Percentiles rank a stretch among this genome's conserved stretches.
These are phyloP conservation scores for Heterohyrax brucei DNA, from an alignment of 2,797 vertebrate genomes.

Conservation along the genomic window DNA sequence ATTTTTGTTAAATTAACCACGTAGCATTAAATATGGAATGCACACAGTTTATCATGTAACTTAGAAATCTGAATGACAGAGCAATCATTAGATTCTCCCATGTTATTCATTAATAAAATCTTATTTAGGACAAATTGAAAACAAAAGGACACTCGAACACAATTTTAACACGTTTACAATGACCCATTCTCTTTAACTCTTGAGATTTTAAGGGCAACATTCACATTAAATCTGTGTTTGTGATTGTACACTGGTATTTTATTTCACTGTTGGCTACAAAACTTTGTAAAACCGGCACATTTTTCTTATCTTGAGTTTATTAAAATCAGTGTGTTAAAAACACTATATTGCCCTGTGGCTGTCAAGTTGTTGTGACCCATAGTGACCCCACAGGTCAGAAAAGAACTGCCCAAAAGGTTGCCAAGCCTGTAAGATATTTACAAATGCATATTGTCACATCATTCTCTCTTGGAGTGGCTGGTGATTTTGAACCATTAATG, in stretches of 20 bases:
- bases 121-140: constrained; percentile 28
- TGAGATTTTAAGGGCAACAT: not conserved
- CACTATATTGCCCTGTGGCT: not conserved
- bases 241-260: not conserved
- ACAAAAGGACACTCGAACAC: not conserved
- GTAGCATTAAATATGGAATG: not conserved
- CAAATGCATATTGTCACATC: not conserved
- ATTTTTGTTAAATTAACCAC: constrained; percentile 50
- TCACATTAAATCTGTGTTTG: not conserved
- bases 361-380: not conserved
- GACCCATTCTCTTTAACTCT: not conserved
- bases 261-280: constrained; percentile 31
- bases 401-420: not conserved
- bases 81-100: constrained; percentile 12
- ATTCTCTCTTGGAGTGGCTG: not conserved
- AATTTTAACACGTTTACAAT: not conserved
- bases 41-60: not conserved
- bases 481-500: not conserved
- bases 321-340: not conserved
- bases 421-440: not conserved
- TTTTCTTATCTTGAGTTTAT: not conserved
- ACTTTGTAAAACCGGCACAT: not conserved
- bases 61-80: constrained; percentile 26
- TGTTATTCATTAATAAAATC: constrained; percentile 13
- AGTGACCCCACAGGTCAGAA: not conserved